Evolutionary conservation across 2,888 invertebrate genomes (phyloP).

Genomic region (Luperina nickerlii): DNA sequence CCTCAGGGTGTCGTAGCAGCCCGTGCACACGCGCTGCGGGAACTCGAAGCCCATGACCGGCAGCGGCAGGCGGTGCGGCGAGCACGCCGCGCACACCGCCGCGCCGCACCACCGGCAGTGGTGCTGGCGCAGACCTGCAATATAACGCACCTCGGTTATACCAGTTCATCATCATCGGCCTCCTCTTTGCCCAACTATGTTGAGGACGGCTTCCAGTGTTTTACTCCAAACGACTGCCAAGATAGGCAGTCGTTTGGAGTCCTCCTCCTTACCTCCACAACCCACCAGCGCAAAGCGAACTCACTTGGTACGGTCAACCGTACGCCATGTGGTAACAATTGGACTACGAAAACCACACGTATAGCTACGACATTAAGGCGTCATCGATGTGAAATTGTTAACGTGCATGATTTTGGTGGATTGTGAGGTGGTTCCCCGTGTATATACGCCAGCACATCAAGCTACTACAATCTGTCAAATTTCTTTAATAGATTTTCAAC

Average conservation of each 20-base stretch:
- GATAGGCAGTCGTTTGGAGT: no score
- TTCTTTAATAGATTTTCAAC: no score
- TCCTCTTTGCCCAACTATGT: not conserved
- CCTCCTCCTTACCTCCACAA: not conserved
- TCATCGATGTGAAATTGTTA: no score
- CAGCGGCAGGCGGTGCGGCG: conserved; percentile 96
- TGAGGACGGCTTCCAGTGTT: not conserved
- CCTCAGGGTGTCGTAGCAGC: conserved; percentile 95
- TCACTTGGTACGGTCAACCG: not conserved
- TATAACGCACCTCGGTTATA: not conserved
- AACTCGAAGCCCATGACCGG: conserved; percentile 99
- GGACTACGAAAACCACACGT: not conserved
- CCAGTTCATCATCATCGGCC: not conserved
- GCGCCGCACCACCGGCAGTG: conserved; percentile 98
- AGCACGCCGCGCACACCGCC: conserved; percentile 98
- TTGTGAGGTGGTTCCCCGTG: not conserved
- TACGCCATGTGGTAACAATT: not conserved
- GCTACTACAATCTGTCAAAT: no score
- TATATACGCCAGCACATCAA: no score
- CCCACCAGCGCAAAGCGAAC: not conserved
- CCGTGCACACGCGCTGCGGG: conserved; percentile 98
- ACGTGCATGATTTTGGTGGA: not conserved
- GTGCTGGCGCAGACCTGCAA: conserved; percentile 95
- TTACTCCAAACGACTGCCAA: not conserved
- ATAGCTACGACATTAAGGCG: not conserved